These are phyloP conservation scores for Odontophorus gujanensis DNA, from an alignment of 2,113 vertebrate species.

Conservation along the genomic window DNA sequence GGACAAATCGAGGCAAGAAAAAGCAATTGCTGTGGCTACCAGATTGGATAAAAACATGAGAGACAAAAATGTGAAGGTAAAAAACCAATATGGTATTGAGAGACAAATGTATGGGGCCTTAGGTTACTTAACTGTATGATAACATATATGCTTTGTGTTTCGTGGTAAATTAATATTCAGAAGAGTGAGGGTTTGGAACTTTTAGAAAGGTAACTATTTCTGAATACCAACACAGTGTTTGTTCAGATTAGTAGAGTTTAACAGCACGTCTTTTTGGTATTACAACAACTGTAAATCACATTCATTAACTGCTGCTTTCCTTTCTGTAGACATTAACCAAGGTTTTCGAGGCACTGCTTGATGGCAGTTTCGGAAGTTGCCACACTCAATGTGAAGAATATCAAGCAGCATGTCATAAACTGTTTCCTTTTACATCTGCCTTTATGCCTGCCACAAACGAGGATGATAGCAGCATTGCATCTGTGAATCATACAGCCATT, in stretches of 20 bases:
- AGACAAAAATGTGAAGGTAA: constrained; percentile 85
- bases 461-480: constrained; percentile 32
- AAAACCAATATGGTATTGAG: not conserved
- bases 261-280: not conserved
- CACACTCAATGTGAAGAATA: constrained; percentile 78
- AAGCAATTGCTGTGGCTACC: constrained; percentile 82
- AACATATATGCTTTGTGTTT: not conserved
- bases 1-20: constrained; percentile 84
- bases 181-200: not conserved
- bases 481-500: constrained; percentile 67
- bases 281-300: not conserved
- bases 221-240: not conserved
- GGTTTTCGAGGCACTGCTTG: constrained; percentile 77
- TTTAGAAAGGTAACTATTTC: fast-evolving
- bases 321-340: constrained; percentile 74
- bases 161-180: not conserved
- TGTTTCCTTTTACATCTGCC: constrained; percentile 78
- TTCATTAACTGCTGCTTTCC: constrained; percentile 7
- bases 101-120: not conserved
- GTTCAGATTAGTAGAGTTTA: not conserved
- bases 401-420: constrained; percentile 78
- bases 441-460: constrained; percentile 75
- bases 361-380: constrained; percentile 82
- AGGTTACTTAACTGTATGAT: not conserved
- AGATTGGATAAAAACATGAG: constrained; percentile 80